Evolutionary conservation across 2,888 invertebrate genomes (phyloP), one percentile per base, ranked within the genome.

Genomic region (Itoplectis maculator): DNA sequence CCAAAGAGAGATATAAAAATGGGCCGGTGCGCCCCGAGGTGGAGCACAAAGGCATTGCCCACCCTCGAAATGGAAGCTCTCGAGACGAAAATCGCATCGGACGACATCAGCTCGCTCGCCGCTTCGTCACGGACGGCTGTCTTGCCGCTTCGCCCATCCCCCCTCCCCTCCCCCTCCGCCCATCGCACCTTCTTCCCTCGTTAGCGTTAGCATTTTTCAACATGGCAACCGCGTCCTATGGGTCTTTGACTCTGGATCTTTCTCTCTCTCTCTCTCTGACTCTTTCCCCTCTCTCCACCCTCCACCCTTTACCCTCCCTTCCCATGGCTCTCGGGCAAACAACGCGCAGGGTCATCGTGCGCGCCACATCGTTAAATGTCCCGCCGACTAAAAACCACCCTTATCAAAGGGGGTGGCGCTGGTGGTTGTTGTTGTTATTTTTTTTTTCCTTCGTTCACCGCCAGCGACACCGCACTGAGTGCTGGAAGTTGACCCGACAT

Each of bases 401-500:
- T 40, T 40, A 18, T 40, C 29, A 20, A 49, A 13, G 15, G 5
- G 29, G 29, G 29, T 29, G 1, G 49, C n/a, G n/a, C n/a, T n/a
- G 29, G 29, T 29, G 3, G 29, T 29, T 2, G 2, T 2, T 29
- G 29, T 29, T 29, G 2, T 29, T 29, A 3, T 29, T 29, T 29
- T 29, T 29, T 42, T 42, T 42, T 42, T 42, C 8, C 7, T 59
- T 11, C 6, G 8, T 40, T n/a, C 37, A 20, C 42, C 20, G 42
- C 20, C 40, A 20, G 42, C 47, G n/a, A 29, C 20, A 47, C 56
- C 61, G 11, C 8, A 20, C 15, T 35, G 20, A 83, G 59, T 78
- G 82, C 70, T 81, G 88, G 87, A 90, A 89, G 87, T 87, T 86
- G 86, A 86, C 83, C 86, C 85, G 85, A 88, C 90, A 88, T 91